Conservation (phyloP, 2,113 vertebrate genomes). For the Myrmophylax atrothorax region DNA sequence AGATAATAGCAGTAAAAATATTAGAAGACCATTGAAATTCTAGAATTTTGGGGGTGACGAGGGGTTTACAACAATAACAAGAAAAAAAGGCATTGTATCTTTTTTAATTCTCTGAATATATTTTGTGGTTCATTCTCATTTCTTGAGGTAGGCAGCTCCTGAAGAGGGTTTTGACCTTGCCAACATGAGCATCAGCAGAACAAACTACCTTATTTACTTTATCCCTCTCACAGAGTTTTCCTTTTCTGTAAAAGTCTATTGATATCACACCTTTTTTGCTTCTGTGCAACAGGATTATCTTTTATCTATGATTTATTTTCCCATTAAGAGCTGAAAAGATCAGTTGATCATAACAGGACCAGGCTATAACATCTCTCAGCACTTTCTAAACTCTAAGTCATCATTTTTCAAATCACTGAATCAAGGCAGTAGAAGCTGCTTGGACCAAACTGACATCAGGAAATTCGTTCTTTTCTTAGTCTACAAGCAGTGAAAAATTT, state of each 20-base stretch:
- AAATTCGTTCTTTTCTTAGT: slow-evolving; percentile 1
- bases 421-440: slow-evolving; percentile 6
- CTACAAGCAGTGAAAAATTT: slow-evolving; percentile 2
- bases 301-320: slow-evolving; percentile 79
- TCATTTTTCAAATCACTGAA: slow-evolving; percentile 70
- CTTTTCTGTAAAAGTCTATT: slow-evolving; percentile 52
- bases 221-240: not conserved
- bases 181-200: slow-evolving; percentile 30
- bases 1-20: not conserved
- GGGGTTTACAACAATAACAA: not conserved
- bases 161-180: slow-evolving; percentile 38
- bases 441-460: slow-evolving; percentile 9
- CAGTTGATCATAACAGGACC: slow-evolving; percentile 68
- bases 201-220: slow-evolving; percentile 67
- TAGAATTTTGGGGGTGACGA: not conserved
- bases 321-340: slow-evolving; percentile 72
- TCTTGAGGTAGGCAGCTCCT: slow-evolving; percentile 36
- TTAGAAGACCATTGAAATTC: not conserved
- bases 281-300: slow-evolving; percentile 72
- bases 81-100: not conserved
- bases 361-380: slow-evolving; percentile 62
- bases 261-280: slow-evolving; percentile 72
- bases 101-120: slow-evolving; percentile 11
- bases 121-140: slow-evolving; percentile 16
- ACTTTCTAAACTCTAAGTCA: slow-evolving; percentile 59